These are phyloP conservation scores for Myotis pilosus DNA, from an alignment of 2,797 vertebrate species.

Conservation along the genomic window DNA sequence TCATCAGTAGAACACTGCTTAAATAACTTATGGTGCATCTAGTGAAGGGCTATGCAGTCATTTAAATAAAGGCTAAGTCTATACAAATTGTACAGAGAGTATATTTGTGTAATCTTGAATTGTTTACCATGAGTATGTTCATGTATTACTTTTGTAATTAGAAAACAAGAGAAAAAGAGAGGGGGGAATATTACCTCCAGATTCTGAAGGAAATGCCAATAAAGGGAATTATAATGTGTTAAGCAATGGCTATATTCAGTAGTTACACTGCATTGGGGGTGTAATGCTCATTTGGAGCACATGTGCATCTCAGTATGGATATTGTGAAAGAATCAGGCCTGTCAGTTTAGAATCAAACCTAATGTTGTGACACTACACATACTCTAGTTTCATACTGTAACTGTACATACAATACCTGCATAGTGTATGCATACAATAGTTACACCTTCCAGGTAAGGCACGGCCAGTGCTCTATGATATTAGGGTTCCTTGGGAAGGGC, in stretches of 20 bases:
- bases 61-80: neutral
- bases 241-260: neutral
- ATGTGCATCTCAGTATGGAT: neutral
- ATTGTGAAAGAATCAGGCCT: neutral
- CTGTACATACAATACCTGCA: neutral
- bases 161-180: neutral
- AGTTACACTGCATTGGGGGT: neutral
- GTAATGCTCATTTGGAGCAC: neutral
- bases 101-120: neutral
- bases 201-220: slow-evolving; percentile 10
- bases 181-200: neutral
- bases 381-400: neutral
- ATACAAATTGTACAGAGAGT: neutral
- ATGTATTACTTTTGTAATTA: slow-evolving; percentile 15
- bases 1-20: neutral
- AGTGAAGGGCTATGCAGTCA: neutral
- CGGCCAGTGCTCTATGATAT: neutral
- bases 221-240: neutral
- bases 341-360: neutral
- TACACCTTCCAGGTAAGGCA: neutral
- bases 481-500: neutral
- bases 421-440: neutral
- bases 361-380: neutral
- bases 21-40: neutral
- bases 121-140: neutral